Evolutionary conservation across 2,888 invertebrate species (phyloP), one percentile per base, ranked within the genome.

Genomic region (Saturnia pavonia): DNA sequence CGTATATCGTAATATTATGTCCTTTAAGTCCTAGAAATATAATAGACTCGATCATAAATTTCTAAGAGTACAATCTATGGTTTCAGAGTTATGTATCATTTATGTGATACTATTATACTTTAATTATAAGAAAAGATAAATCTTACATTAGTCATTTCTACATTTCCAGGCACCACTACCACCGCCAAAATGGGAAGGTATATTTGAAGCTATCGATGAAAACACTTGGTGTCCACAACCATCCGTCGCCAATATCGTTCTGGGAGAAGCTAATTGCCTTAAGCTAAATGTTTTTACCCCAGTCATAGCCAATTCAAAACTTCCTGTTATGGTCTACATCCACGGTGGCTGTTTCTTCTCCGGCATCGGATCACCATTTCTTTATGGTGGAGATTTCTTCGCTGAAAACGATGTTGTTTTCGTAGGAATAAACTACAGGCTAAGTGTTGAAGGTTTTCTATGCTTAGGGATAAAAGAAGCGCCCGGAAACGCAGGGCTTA

Each of bases 401-500:
- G 92, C 95, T 0, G 94, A 95, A 69, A 94, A 95, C 76, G 92
- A 94, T 72, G 91, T 96, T 0, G 86, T 96, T 1, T 88, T 95
- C 69, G 95, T 96, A 0, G 95, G 95, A 0, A 84, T 96, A 0
- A 96, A 95, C 80, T 96, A 96, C 74, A 91, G 96, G 74, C 79
- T 94, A 2, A 95, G 94, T 4, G 93, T 95, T 0, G 88, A 95
- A 78, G 96, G 96, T 0, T 96, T 96, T 77, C 86, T 96, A 0
- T 96, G 96, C 69, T 91, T 95, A 1, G 95, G 95, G 16, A 95
- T 95, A 19, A 86, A 89, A 74, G 95, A 95, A 82, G 95, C 95
- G 0, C 96, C 96, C 0, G 96, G 96, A 4, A 96, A 96, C 80
- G 95, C 95, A 69, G 96, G 95, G 0, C 82, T 96, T 1, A 96